These are phyloP conservation scores for Campopleginae sp. DNA, from an alignment of 2,888 invertebrate species.

Conservation along the genomic window DNA sequence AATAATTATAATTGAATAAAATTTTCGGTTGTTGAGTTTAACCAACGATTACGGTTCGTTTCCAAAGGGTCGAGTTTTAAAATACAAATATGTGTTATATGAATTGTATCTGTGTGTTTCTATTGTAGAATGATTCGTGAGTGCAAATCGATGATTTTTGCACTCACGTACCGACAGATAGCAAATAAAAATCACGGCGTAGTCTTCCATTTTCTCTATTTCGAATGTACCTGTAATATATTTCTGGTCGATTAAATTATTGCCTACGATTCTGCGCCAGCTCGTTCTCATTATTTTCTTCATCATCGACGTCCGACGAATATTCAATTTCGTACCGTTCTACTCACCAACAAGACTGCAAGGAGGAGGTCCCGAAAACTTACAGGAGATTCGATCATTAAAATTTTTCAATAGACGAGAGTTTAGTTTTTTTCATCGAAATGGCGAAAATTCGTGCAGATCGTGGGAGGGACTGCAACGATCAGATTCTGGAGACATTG, in stretches of 20 bases:
- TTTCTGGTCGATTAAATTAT: constrained; percentile 2
- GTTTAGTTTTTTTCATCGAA: too few relatives aligned
- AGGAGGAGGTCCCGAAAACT: too few relatives aligned
- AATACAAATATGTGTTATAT: constrained; percentile 5
- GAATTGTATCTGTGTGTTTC: constrained; percentile 28
- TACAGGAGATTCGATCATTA: too few relatives aligned
- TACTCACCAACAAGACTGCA: too few relatives aligned
- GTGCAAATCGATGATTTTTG: constrained; percentile 40
- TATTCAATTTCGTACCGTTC: neutral
- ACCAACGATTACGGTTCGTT: neutral
- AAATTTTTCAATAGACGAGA: too few relatives aligned
- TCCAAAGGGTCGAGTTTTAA: neutral
- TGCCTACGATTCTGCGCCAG: neutral
- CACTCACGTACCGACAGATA: constrained; percentile 49
- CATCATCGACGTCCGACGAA: neutral
- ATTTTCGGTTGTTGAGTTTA: neutral
- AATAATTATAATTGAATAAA: neutral
- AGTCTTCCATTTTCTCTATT: constrained; percentile 25
- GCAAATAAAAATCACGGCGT: constrained; percentile 14
- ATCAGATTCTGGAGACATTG: too few relatives aligned
- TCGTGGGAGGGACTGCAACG: too few relatives aligned
- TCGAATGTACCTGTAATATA: neutral
- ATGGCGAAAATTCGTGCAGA: too few relatives aligned
- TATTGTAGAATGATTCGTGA: constrained; percentile 46
- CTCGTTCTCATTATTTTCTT: neutral